These are phyloP conservation scores for Platynereis dumerilii DNA, from an alignment of 2,888 invertebrate genomes.

Conservation along the genomic window DNA sequence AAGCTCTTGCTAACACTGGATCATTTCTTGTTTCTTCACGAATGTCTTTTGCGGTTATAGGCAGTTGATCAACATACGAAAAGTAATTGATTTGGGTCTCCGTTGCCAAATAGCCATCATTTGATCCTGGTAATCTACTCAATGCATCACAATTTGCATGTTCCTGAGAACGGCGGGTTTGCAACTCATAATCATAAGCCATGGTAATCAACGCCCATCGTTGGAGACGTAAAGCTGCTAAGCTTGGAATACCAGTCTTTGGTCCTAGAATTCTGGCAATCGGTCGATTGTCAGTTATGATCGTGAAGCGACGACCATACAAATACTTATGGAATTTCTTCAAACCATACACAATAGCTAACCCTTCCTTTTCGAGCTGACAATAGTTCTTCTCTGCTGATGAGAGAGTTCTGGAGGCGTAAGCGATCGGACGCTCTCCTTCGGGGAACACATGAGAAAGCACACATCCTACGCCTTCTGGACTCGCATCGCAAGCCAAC, in stretches of 20 bases:
- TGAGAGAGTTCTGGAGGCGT: not conserved
- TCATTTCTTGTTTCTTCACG: not conserved
- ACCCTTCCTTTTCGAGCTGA: not conserved
- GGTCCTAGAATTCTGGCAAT: conserved; percentile 5
- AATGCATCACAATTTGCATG: conserved; percentile 1
- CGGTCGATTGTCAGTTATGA: not conserved
- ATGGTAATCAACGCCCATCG: conserved; percentile 7
- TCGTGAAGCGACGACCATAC: not conserved
- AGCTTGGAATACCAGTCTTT: conserved; percentile 4
- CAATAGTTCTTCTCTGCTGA: not conserved
- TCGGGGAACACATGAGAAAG: no score
- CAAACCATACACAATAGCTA: not conserved
- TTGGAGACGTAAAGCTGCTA: conserved; percentile 8
- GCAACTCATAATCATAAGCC: not conserved
- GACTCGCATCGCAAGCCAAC: not conserved
- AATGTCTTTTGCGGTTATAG: conserved; percentile 2
- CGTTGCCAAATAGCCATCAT: not conserved
- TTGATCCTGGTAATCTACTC: not conserved
- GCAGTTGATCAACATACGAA: not conserved
- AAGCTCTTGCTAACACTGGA: not conserved
- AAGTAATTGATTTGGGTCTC: not conserved
- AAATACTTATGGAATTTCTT: conserved; percentile 2
- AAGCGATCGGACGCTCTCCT: no score
- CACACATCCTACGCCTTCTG: not conserved
- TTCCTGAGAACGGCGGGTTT: not conserved